Evolutionary conservation across 2,113 vertebrate species (phyloP).

Genomic region (Antigone vipio): DNA sequence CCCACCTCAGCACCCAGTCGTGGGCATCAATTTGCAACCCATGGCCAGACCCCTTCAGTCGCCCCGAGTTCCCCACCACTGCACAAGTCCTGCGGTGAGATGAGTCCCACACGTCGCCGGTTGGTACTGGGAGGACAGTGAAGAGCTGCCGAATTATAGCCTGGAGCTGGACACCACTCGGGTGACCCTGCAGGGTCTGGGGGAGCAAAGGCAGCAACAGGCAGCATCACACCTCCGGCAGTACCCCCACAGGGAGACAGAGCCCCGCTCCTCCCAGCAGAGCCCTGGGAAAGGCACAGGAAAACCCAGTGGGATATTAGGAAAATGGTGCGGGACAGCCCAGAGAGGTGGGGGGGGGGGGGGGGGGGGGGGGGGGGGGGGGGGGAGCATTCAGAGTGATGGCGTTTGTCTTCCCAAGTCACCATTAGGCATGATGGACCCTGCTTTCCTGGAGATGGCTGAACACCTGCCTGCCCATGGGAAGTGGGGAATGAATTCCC

Average conservation of each 20-base stretch:
- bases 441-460: no score
- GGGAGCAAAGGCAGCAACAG: neutral
- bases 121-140: neutral
- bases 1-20: conserved; percentile 52
- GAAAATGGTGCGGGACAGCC: neutral
- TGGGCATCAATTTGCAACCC: conserved; percentile 36
- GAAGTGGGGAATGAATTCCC: no score
- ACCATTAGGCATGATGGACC: no score
- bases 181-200: conserved; percentile 19
- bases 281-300: neutral
- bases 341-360: rapidly evolving
- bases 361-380: no score
- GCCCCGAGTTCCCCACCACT: conserved; percentile 40
- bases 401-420: no score
- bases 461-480: no score
- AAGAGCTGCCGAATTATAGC: conserved; percentile 26
- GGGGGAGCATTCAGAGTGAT: no score
- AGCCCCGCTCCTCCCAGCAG: neutral
- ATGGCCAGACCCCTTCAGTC: conserved; percentile 17
- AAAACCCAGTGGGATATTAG: neutral
- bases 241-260: neutral
- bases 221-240: neutral
- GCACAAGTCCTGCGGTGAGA: conserved; percentile 20
- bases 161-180: neutral
- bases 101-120: rapidly evolving